Base-by-base conservation (phyloP, 2,888 invertebrate species). In the Axea sp. region DNA sequence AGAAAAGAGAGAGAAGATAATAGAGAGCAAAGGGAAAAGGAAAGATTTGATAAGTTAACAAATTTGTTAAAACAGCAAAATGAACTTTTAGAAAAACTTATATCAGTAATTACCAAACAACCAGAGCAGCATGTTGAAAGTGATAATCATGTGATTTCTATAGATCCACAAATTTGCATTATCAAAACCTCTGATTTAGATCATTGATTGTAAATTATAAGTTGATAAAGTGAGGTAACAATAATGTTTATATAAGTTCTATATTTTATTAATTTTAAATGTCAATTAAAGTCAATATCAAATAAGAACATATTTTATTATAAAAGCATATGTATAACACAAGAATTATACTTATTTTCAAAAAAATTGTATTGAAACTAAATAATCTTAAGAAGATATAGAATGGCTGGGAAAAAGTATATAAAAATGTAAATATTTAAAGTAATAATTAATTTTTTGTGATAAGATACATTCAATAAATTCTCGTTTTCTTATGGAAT, bases 1-100 rank as follows among this genome's bases (percentile, higher is more conserved):
- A 37, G 75, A 11, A 75, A 74, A 31, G 74, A 74, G 22, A 37
- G 74, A 9, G 74, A 74, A 30, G 74, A 74, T 14, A 60, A 47
- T n/a, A 17, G 74, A 7, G 74, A 74, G n/a, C 69, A 65, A 24
- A 59, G 74, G n/a, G 75, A 71, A 24, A 75, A 75, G 7, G 74
- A 74, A 7, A 15, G 74, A 9, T 74, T 73, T 9, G 64, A 74
- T 5, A 74, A 59, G 5, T 9, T 68, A 3, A 53, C 68, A 7
- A 69, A 51, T 35, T 31, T 74, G 5, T 7, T 74, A 8, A 64
- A 69, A 8, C 74, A 74, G 30, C 74, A 74, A 8, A 74, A 74
- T 41, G 74, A 74, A 39, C 64, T 74, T 11, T 24, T 74, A 30
- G 74, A 74, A 31, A 74, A 74, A 8, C 64, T 74, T 3, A 74